These are phyloP conservation scores for Hyperoodon ampullatus DNA, from an alignment of 2,113 vertebrate species.

Conservation along the genomic window DNA sequence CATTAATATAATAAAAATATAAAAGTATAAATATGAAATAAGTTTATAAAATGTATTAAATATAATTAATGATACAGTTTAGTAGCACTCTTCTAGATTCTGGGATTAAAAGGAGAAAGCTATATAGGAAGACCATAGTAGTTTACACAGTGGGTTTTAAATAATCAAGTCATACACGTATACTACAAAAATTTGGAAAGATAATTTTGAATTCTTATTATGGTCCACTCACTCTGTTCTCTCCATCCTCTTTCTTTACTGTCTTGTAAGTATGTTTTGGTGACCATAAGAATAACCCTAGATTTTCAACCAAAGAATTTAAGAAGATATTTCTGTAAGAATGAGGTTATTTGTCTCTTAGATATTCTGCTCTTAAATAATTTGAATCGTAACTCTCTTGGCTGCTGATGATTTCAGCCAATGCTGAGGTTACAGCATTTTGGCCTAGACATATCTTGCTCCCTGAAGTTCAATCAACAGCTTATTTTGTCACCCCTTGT, in stretches of 20 bases:
- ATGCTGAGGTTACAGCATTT: not conserved
- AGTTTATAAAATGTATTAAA: not conserved
- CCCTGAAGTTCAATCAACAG: not conserved
- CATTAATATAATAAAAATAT: not conserved
- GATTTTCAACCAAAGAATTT: not conserved
- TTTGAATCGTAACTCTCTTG: not conserved
- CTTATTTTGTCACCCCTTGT: not conserved
- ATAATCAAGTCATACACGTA: not conserved
- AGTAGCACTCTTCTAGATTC: not conserved
- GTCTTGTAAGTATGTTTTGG: not conserved
- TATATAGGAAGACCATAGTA: not conserved
- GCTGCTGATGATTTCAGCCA: not conserved
- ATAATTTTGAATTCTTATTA: not conserved
- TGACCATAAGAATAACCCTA: not conserved
- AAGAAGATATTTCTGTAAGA: not conserved
- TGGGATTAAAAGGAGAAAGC: not conserved
- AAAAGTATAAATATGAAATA: not conserved
- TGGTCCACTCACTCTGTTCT: not conserved
- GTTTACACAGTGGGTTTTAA: not conserved
- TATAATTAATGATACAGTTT: not conserved
- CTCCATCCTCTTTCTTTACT: not conserved
- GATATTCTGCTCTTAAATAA: not conserved
- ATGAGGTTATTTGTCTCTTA: not conserved
- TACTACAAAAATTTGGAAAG: not conserved
- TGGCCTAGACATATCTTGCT: not conserved